Percentiles rank a stretch among this genome's conserved stretches.
These are phyloP conservation scores for Scophthalmus maximus DNA, from an alignment of 2,113 vertebrate species.

Conservation along the genomic window DNA sequence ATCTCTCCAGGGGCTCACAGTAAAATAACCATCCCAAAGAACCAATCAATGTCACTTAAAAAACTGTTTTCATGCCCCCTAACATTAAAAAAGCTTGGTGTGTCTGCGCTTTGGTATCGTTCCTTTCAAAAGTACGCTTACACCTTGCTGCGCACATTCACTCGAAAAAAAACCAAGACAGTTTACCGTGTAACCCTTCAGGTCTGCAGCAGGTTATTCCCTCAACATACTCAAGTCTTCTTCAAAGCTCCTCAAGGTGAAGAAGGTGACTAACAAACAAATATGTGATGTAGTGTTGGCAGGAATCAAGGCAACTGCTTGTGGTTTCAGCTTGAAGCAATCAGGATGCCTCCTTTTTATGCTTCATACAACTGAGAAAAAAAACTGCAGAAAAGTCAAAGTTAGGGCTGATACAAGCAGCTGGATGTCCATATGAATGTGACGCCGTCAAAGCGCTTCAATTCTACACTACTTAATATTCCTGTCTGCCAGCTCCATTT, in stretches of 20 bases:
- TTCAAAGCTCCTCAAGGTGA: slow-evolving; percentile 41
- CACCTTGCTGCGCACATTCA: slow-evolving; percentile 2
- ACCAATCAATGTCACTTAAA: too few species aligned
- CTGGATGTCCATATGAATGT: slow-evolving; percentile 42
- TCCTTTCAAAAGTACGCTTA: neutral
- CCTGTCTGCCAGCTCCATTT: slow-evolving; percentile 43
- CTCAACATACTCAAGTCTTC: slow-evolving; percentile 14
- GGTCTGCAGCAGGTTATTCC: slow-evolving; percentile 19
- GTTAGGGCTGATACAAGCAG: neutral
- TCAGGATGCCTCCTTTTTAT: neutral
- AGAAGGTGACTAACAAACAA: neutral
- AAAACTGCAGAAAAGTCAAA: neutral
- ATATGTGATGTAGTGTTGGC: slow-evolving; percentile 7
- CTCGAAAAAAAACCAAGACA: neutral
- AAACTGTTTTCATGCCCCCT: neutral
- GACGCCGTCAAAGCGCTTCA: slow-evolving; percentile 21
- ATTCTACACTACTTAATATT: slow-evolving; percentile 39
- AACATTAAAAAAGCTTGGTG: neutral
- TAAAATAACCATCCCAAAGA: neutral
- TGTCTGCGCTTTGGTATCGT: neutral
- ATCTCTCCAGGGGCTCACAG: neutral
- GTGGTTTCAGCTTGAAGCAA: slow-evolving; percentile 29
- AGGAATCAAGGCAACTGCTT: slow-evolving; percentile 28
- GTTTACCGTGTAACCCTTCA: slow-evolving; percentile 21
- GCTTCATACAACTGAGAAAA: slow-evolving; percentile 29